These are phyloP conservation scores for Cremastinae sp. DNA, from an alignment of 2,888 invertebrate genomes.

Conservation along the genomic window DNA sequence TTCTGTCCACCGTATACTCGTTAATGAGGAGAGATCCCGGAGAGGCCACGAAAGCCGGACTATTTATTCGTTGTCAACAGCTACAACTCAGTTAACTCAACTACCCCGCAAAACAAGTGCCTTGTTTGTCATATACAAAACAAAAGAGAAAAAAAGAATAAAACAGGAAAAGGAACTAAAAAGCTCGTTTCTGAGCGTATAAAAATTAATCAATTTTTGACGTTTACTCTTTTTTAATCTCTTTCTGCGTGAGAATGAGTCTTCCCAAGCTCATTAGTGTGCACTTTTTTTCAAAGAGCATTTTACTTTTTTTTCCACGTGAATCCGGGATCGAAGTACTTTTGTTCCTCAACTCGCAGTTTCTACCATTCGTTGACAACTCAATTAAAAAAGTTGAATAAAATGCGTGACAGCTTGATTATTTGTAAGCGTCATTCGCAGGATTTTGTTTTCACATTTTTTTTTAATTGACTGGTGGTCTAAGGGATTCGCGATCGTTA, in stretches of 20 bases:
- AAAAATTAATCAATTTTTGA: too few species aligned
- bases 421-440: conserved; percentile 23
- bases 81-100: conserved; percentile 17
- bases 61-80: conserved; percentile 24
- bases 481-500: not conserved
- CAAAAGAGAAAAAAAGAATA: too few species aligned
- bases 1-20: conserved; percentile 19
- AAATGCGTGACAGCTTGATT: conserved; percentile 36
- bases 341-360: not conserved
- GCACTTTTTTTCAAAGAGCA: not conserved
- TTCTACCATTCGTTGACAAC: conserved; percentile 1
- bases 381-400: conserved; percentile 28
- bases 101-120: not conserved
- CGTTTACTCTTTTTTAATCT: too few species aligned
- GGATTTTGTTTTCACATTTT: not conserved
- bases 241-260: too few species aligned
- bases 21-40: conserved; percentile 33
- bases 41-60: conserved; percentile 11
- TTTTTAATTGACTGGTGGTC: not conserved
- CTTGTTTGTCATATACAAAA: not conserved
- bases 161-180: too few species aligned
- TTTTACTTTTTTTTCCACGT: not conserved
- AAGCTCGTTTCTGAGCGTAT: too few species aligned
- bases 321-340: not conserved
- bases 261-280: too few species aligned